Base-by-base conservation (phyloP, 2,113 vertebrate genomes). In the Phaethornis superciliosus region DNA sequence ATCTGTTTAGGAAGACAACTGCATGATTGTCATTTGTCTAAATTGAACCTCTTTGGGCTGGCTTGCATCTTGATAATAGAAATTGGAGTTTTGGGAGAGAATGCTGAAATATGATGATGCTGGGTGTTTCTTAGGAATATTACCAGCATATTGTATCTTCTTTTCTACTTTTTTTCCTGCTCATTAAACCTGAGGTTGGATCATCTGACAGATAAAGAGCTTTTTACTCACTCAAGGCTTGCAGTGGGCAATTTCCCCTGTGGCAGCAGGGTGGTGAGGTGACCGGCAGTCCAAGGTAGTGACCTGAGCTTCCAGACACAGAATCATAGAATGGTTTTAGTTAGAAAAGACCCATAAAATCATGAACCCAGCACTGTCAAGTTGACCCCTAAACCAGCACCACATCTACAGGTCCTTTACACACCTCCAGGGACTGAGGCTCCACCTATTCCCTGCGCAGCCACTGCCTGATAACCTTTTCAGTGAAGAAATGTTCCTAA, bases 161-260 rank as follows among this genome's bases (percentile, higher is more conserved):
- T 40, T 40, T 12, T 40, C 40, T 40, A 40, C 40, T 40, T 40
- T n/a, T 20, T 56, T 56, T 12, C 30, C 19, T 56, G 19, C 30
- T 21, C 55, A 20, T 32, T 56, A 12, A 12, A 1, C 16, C 16
- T 17, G 16, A 13, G 17, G 20, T 11, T 52, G 65, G 37, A 26
- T 70, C 30, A 5, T 40, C 27, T 54, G 37, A 7, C 12, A 2
- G 55, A 20, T 10, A 23, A 15, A 56, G 55, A 47, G 15, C 49
- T 3, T 1, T 1, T 20, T 16, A n/a, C 40, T 27, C 60, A 6
- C 40, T 28, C 7, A 3, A 24, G 30, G 23, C 3, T 0, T 0
- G 0, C 0, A 3, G 1, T 6, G 28, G 52, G 49, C 1, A 0
- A n/a, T 6, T 10, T 20, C 35, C 11, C 14, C 4, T 6, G 2